Evolutionary conservation across 2,888 invertebrate genomes (phyloP).

Genomic region (Leistus spinibarbis): DNA sequence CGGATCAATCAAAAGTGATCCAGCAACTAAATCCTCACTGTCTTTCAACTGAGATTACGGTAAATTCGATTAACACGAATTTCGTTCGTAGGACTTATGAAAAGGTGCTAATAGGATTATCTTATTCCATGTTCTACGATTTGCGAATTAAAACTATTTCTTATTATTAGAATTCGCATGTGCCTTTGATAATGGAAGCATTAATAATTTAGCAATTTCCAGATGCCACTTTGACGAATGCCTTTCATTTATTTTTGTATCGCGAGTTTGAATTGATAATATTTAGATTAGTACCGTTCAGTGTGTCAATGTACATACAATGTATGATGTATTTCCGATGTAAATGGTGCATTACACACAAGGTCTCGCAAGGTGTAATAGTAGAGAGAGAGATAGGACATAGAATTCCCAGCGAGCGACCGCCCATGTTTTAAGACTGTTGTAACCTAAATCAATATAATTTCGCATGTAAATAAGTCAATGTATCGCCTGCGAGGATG

Average conservation of each 20-base stretch:
- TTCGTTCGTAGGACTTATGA: background rate
- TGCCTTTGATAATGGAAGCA: background rate
- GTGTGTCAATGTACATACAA: too few species aligned
- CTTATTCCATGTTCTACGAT: background rate
- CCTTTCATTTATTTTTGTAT: too few species aligned
- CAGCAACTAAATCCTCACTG: background rate
- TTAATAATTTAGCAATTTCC: too few species aligned
- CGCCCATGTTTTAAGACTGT: constrained; percentile 20
- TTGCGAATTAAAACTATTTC: background rate
- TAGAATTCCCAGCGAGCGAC: too few species aligned
- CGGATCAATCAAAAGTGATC: background rate
- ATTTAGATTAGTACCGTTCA: too few species aligned
- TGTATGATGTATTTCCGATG: too few species aligned
- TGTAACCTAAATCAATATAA: constrained; percentile 24
- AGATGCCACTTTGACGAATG: too few species aligned
- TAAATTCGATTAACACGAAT: background rate
- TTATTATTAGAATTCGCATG: too few species aligned
- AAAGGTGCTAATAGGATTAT: background rate
- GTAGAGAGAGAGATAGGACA: too few species aligned
- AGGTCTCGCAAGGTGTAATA: too few species aligned
- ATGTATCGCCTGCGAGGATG: constrained; percentile 27
- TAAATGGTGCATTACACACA: too few species aligned
- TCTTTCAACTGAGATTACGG: background rate
- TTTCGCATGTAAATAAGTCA: constrained; percentile 33
- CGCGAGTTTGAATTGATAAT: too few species aligned